Conservation (phyloP, 2,888 invertebrate species). For the Drosophila gaucha region DNA sequence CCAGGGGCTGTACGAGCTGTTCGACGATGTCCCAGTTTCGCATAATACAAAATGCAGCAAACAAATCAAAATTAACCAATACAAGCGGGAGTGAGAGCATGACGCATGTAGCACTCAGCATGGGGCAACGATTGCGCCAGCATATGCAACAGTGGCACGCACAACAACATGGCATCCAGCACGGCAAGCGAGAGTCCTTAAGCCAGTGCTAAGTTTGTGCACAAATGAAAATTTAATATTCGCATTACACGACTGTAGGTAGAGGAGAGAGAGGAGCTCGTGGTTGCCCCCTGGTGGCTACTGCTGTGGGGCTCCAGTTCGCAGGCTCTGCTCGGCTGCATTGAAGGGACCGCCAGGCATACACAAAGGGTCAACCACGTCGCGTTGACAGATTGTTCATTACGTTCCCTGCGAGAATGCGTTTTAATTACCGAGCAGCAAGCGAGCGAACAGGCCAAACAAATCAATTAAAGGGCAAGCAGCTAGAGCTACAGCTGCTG, state of each 20-base stretch:
- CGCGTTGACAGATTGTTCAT: slow-evolving; percentile 36
- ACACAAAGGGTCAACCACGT: background rate
- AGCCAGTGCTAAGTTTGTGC: slow-evolving; percentile 32
- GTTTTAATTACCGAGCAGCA: slow-evolving; percentile 52
- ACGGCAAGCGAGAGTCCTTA: slow-evolving; percentile 10
- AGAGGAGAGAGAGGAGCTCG: too few species aligned
- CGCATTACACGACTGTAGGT: background rate
- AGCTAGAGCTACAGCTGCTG: background rate
- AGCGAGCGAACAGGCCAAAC: slow-evolving; percentile 3
- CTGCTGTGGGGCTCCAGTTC: background rate
- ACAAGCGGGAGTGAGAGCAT: slow-evolving; percentile 28
- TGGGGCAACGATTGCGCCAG: slow-evolving; percentile 26
- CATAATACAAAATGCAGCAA: slow-evolving; percentile 61
- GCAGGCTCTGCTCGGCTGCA: slow-evolving; percentile 14
- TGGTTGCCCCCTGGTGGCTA: background rate
- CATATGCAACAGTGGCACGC: slow-evolving; percentile 23
- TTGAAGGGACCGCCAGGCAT: slow-evolving; percentile 2
- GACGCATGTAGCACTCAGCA: slow-evolving; percentile 17
- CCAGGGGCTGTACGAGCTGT: slow-evolving; percentile 8
- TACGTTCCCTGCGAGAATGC: slow-evolving; percentile 17
- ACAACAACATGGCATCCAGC: slow-evolving; percentile 18
- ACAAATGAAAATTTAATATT: slow-evolving; percentile 55
- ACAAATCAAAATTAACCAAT: slow-evolving; percentile 78
- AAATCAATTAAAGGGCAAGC: slow-evolving; percentile 54
- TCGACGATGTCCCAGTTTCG: background rate